Percentiles rank a stretch among this genome's conserved stretches.
phyloP scores from a whole-genome alignment of 2,888 invertebrate genomes.

The Tiphia femorata region DNA sequence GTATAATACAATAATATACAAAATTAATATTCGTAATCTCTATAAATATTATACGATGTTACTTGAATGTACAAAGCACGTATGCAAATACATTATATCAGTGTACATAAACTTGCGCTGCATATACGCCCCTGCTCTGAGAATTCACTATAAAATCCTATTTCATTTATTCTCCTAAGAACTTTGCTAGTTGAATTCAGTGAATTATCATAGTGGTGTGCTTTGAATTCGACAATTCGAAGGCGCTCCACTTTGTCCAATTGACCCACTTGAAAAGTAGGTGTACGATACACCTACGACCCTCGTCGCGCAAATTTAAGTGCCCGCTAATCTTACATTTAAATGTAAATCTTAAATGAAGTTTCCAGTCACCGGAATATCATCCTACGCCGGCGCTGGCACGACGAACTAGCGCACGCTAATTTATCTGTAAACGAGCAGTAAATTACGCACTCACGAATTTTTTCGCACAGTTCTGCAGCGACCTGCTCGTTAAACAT shows the following conservation, averaged over 20 bases:
- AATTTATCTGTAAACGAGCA: too few species aligned
- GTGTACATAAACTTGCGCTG: constrained; percentile 20
- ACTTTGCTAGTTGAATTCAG: constrained; percentile 1
- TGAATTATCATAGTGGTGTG: constrained; percentile 11
- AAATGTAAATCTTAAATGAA: too few species aligned
- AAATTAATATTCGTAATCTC: constrained; percentile 56
- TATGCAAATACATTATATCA: constrained; percentile 44
- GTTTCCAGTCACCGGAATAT: too few species aligned
- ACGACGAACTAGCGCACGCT: too few species aligned
- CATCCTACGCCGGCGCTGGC: too few species aligned
- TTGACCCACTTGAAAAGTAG: constrained; percentile 16
- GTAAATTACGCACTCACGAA: too few species aligned
- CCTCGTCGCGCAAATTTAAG: constrained; percentile 16
- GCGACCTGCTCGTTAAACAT: too few species aligned
- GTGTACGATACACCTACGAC: constrained; percentile 18
- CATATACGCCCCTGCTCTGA: constrained; percentile 40
- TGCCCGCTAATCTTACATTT: constrained; percentile 13
- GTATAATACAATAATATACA: constrained; percentile 63
- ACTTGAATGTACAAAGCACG: constrained; percentile 55
- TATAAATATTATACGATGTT: constrained; percentile 53
- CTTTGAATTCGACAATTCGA: constrained; percentile 14
- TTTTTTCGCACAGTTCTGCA: too few species aligned
- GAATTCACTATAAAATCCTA: constrained; percentile 37
- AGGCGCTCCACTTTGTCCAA: constrained; percentile 7
- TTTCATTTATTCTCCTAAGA: too few species aligned